A percentile compares a stretch with the other conserved stretches of the same genome.
Evolutionary conservation across 2,888 invertebrate genomes (phyloP).

Genomic region (Prosopocoilus inquinatus): DNA sequence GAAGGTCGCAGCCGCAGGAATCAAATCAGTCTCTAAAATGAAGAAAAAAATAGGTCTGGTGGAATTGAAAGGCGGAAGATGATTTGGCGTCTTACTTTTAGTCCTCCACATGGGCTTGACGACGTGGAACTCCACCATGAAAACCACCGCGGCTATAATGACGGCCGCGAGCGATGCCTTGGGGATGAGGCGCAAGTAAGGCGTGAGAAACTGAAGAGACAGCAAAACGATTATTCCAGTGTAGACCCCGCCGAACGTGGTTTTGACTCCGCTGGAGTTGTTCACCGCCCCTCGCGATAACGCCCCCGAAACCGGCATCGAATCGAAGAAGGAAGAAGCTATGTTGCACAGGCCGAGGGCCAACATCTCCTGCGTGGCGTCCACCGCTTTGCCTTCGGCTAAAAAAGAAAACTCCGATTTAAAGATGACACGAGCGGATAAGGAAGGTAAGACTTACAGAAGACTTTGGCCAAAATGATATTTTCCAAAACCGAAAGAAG

Average conservation of each 20-base stretch:
- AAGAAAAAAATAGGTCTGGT: too few relatives aligned
- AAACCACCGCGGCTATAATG: slow-evolving; percentile 70
- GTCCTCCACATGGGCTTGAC: slow-evolving; percentile 65
- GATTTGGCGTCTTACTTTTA: slow-evolving; percentile 54
- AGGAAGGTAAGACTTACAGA: too few relatives aligned
- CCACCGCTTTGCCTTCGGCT: slow-evolving; percentile 61
- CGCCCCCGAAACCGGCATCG: slow-evolving; percentile 66
- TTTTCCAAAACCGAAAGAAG: slow-evolving; percentile 67
- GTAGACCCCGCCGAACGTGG: slow-evolving; percentile 65
- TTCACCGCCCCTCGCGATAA: slow-evolving; percentile 67
- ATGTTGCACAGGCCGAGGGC: slow-evolving; percentile 66
- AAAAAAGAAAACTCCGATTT: slow-evolving; percentile 30
- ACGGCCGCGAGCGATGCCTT: slow-evolving; percentile 67
- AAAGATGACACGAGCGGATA: too few relatives aligned
- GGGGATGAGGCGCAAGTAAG: slow-evolving; percentile 63
- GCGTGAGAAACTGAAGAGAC: slow-evolving; percentile 62
- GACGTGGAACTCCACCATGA: slow-evolving; percentile 65
- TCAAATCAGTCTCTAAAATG: slow-evolving; percentile 61
- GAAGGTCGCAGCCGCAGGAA: slow-evolving; percentile 66
- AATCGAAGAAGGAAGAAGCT: slow-evolving; percentile 64
- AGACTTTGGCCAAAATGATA: slow-evolving; percentile 71
- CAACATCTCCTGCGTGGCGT: slow-evolving; percentile 71
- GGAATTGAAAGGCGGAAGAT: too few relatives aligned
- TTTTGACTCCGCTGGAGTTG: slow-evolving; percentile 68
- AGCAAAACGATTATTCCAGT: slow-evolving; percentile 58